Percentiles rank a stretch among this genome's conserved stretches.
Evolutionary conservation across 2,888 invertebrate genomes (phyloP).

Genomic region (Carcina quercana): DNA sequence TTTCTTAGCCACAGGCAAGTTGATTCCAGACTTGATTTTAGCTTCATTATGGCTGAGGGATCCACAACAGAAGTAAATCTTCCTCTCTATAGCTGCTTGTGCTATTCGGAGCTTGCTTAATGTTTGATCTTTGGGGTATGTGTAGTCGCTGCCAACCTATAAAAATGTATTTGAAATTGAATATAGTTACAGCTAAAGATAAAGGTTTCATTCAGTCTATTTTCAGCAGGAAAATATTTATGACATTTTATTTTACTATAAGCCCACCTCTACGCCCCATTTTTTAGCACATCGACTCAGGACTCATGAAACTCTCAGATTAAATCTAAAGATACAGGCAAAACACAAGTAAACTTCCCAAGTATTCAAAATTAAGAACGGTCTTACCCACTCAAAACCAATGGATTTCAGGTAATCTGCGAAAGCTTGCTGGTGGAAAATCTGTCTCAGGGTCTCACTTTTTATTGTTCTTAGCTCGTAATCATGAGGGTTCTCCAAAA

Average conservation of each 20-base stretch:
- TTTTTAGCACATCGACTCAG: too few species aligned
- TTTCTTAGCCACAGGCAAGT: conserved; percentile 15
- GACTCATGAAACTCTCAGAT: too few species aligned
- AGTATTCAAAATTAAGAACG: too few species aligned
- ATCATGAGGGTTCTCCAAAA: conserved; percentile 58
- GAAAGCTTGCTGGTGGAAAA: conserved; percentile 34
- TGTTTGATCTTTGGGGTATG: conserved; percentile 40
- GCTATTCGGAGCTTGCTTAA: conserved; percentile 46
- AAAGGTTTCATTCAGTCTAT: too few species aligned
- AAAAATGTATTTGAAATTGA: too few species aligned
- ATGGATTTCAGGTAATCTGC: conserved; percentile 53
- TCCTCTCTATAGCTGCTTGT: conserved; percentile 49
- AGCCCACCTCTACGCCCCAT: too few species aligned
- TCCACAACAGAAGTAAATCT: conserved; percentile 49
- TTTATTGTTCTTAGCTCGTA: conserved; percentile 38
- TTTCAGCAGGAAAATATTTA: too few species aligned
- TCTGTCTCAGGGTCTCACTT: conserved; percentile 35
- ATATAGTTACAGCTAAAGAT: too few species aligned
- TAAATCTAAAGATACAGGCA: too few species aligned
- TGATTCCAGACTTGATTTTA: conserved; percentile 13
- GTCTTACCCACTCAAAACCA: conserved; percentile 49
- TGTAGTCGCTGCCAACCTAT: too few species aligned
- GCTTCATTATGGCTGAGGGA: conserved; percentile 17
- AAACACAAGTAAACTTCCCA: too few species aligned
- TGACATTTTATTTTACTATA: too few species aligned